phyloP scores from a whole-genome alignment of 1,140 invertebrate genomes.

The Hylaeus anthracinus region DNA sequence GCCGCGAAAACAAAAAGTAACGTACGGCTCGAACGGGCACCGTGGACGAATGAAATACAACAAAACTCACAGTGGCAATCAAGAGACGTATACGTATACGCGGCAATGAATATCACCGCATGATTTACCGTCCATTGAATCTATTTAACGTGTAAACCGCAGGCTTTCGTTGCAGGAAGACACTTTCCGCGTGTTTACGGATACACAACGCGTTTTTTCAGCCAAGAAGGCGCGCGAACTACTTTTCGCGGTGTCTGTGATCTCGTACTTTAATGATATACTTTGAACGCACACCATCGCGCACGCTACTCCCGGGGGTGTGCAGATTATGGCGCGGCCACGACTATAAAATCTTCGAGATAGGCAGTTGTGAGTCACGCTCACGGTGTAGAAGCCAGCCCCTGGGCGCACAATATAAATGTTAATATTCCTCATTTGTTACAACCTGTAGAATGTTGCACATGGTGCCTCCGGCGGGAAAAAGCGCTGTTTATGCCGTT shows the following conservation, averaged over 20 bases:
- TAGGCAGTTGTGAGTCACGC: conserved; percentile 57
- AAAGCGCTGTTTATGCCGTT: background rate
- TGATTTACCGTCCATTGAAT: conserved; percentile 19
- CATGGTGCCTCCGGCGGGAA: background rate
- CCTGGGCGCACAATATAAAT: conserved; percentile 38
- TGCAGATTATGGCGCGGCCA: conserved; percentile 46
- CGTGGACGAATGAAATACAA: no score
- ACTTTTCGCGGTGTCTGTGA: conserved; percentile 45
- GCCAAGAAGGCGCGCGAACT: conserved; percentile 25
- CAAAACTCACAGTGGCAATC: no score
- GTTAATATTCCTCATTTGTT: conserved; percentile 62
- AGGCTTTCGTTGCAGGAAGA: background rate
- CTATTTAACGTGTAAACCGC: conserved; percentile 5
- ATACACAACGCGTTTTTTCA: background rate
- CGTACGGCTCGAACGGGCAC: no score
- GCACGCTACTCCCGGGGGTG: conserved; percentile 16
- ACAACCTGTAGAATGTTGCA: conserved; percentile 16
- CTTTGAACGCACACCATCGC: background rate
- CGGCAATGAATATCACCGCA: background rate
- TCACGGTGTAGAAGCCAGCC: conserved; percentile 35
- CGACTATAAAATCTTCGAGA: conserved; percentile 48
- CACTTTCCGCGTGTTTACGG: background rate
- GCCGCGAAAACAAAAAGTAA: no score
- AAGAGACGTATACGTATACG: background rate
- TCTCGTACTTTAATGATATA: conserved; percentile 41